These are phyloP conservation scores for Amiota minor DNA, from an alignment of 2,888 invertebrate genomes.

Conservation along the genomic window DNA sequence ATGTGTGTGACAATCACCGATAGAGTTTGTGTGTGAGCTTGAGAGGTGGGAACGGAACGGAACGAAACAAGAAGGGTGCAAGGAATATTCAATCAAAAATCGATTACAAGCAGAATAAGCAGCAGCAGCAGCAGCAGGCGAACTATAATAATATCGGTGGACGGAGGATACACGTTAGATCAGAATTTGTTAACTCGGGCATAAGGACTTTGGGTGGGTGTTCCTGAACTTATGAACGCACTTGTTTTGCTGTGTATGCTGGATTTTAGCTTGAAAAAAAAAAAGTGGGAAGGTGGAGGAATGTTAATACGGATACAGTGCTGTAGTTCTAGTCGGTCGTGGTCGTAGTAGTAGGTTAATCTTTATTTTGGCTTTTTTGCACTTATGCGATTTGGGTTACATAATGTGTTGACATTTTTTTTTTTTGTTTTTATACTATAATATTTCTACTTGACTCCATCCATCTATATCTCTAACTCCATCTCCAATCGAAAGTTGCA, in stretches of 20 bases:
- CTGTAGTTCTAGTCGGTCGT: no score
- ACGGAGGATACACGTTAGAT: constrained; percentile 30
- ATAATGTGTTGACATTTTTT: constrained; percentile 17
- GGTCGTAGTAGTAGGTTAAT: constrained; percentile 58
- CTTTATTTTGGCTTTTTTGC: constrained; percentile 37
- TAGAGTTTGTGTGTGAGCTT: background rate
- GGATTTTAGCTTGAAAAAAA: no score
- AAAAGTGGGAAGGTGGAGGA: no score
- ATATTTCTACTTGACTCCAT: background rate
- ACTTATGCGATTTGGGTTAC: constrained; percentile 31
- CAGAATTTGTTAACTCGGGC: constrained; percentile 14
- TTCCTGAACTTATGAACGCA: no score
- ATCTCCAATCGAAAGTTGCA: background rate
- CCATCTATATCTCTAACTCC: background rate
- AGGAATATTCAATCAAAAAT: constrained; percentile 74
- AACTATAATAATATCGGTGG: background rate
- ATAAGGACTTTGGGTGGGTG: constrained; percentile 12
- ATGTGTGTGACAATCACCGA: constrained; percentile 64
- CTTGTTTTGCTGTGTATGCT: no score
- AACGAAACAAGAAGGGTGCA: background rate
- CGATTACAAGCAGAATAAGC: constrained; percentile 64
- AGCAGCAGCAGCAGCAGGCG: background rate
- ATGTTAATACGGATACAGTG: no score
- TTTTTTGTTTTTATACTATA: constrained; percentile 20
- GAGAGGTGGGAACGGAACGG: background rate